A percentile compares a stretch with the other conserved stretches of the same genome.
Conservation (phyloP, 2,888 invertebrate genomes). For the Drosophila eohydei region DNA sequence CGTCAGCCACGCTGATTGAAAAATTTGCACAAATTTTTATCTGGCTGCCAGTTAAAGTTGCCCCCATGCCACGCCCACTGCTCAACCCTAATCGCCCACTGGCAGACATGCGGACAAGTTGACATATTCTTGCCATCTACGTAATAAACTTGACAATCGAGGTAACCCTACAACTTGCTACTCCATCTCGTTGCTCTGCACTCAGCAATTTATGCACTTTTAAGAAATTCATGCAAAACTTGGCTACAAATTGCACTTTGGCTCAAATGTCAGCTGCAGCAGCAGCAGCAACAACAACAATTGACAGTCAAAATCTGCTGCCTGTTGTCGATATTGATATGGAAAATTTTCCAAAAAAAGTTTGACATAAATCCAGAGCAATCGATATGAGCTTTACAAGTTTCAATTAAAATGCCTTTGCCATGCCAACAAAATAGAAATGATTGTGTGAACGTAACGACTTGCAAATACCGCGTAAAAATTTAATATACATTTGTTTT, state of each 20-base stretch:
- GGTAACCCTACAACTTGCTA: background rate
- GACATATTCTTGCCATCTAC: conserved; percentile 41
- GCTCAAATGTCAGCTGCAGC: conserved; percentile 23
- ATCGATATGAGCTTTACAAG: conserved; percentile 40
- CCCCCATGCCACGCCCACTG: conserved; percentile 4
- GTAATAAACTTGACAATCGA: conserved; percentile 57
- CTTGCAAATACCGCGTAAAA: background rate
- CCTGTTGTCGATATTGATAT: conserved; percentile 13
- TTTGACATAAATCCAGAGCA: background rate
- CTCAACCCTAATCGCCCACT: background rate
- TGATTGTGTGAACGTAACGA: background rate
- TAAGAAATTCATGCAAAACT: conserved; percentile 66
- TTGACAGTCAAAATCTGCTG: conserved; percentile 19
- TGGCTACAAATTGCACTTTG: conserved; percentile 80
- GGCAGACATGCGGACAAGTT: conserved; percentile 25
- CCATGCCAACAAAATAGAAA: background rate
- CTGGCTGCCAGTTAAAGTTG: conserved; percentile 40
- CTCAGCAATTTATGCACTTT: conserved; percentile 63
- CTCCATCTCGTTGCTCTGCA: conserved; percentile 6
- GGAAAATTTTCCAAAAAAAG: conserved; percentile 10
- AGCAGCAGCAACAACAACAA: conserved; percentile 26
- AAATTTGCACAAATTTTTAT: conserved; percentile 72
- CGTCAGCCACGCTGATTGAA: conserved; percentile 62
- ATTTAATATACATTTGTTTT: background rate
- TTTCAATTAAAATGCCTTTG: conserved; percentile 53